These are phyloP conservation scores for Drymonia ruficornis DNA, from an alignment of 2,888 invertebrate species.

Conservation along the genomic window DNA sequence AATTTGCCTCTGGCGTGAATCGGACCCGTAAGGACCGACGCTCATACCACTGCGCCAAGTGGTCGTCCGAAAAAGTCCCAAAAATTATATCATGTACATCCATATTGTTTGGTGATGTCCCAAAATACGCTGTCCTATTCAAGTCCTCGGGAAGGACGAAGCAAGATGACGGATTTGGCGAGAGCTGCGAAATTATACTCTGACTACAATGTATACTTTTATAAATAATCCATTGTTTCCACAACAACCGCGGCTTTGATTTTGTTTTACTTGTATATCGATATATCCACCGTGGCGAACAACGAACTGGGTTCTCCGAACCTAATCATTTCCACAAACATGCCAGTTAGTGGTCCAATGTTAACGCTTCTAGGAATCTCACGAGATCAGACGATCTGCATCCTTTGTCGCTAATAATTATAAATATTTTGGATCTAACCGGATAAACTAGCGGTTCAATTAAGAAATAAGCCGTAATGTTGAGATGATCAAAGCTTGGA, in stretches of 20 bases:
- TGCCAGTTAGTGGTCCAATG: conserved; percentile 19
- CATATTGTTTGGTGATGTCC: too few species aligned
- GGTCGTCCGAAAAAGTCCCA: too few species aligned
- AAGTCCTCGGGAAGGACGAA: too few species aligned
- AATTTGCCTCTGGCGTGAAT: too few species aligned
- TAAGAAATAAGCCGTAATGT: conserved; percentile 15
- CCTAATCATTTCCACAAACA: conserved; percentile 32
- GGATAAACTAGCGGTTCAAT: conserved; percentile 7
- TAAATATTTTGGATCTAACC: conserved; percentile 25
- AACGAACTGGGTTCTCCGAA: conserved; percentile 28
- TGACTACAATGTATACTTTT: neutral
- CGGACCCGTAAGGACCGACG: too few species aligned
- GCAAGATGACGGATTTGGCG: too few species aligned
- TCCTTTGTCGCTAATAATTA: conserved; percentile 25
- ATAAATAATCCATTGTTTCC: neutral
- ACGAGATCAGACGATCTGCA: conserved; percentile 14
- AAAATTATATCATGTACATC: too few species aligned
- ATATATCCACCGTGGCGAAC: conserved; percentile 21
- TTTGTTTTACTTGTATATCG: conserved; percentile 23
- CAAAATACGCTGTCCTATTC: too few species aligned
- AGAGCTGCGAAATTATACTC: neutral
- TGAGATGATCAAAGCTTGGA: conserved; percentile 24
- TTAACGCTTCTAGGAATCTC: conserved; percentile 27
- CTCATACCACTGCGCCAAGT: too few species aligned
- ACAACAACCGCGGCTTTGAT: neutral